A percentile compares a stretch with the other conserved stretches of the same genome.
These are phyloP conservation scores for Lasiurus borealis DNA, from an alignment of 2,113 vertebrate genomes.

Conservation along the genomic window DNA sequence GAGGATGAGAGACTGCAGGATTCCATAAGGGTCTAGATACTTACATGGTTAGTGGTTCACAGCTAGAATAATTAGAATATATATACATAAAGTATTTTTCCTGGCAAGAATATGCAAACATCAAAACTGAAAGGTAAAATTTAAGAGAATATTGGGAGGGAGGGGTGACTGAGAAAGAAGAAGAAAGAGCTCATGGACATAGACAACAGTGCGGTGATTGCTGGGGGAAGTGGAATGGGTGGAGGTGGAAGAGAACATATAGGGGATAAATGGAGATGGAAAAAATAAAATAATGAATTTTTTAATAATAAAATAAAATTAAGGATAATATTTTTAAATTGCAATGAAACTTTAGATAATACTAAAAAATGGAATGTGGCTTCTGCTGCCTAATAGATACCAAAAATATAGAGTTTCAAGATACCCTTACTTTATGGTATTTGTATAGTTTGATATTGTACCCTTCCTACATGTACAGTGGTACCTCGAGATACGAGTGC, in stretches of 20 bases:
- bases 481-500: too few species aligned
- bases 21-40: not conserved
- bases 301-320: not conserved
- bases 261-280: not conserved
- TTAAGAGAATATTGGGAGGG: not conserved
- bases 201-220: not conserved
- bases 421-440: not conserved
- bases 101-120: not conserved
- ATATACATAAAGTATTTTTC: not conserved
- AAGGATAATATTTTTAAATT: not conserved
- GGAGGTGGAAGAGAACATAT: not conserved
- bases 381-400: not conserved
- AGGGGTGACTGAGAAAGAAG: not conserved
- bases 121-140: slow-evolving; percentile 12
- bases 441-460: not conserved
- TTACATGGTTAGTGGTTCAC: not conserved
- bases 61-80: slow-evolving; percentile 7
- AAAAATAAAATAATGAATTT: not conserved
- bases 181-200: not conserved
- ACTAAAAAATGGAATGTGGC: not conserved
- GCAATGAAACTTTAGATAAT: not conserved
- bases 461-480: not conserved
- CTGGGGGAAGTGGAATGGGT: not conserved
- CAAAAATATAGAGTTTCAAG: slow-evolving; percentile 15
- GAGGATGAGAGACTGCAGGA: not conserved